phyloP scores from a whole-genome alignment of 2,797 vertebrate genomes.

The Epinephelus coioides region DNA sequence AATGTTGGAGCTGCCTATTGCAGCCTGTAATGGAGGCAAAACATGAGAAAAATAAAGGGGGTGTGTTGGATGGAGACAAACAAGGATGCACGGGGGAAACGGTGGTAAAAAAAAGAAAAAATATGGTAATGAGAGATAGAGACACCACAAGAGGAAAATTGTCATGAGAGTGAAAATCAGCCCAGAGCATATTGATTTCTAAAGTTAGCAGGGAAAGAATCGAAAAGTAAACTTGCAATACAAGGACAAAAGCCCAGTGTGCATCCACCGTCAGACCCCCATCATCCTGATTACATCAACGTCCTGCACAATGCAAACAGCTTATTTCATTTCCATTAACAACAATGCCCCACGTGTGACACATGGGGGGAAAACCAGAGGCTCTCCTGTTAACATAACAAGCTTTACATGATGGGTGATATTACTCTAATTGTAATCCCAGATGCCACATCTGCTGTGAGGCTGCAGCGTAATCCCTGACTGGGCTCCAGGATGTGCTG shows the following conservation, averaged over 20 bases:
- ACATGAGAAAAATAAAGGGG: neutral
- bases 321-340: conserved; percentile 58
- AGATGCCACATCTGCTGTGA: conserved; percentile 66
- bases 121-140: neutral
- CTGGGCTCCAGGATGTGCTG: conserved; percentile 38
- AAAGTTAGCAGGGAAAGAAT: neutral
- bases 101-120: neutral
- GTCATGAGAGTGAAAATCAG: neutral
- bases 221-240: neutral
- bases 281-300: conserved; percentile 34
- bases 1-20: neutral
- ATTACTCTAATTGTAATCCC: conserved; percentile 78
- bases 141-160: neutral
- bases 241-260: neutral
- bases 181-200: neutral
- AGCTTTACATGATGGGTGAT: conserved; percentile 73
- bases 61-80: neutral
- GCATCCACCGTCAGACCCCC: conserved; percentile 5
- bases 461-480: conserved; percentile 59
- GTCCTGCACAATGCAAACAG: conserved; percentile 34
- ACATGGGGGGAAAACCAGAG: conserved; percentile 21
- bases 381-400: conserved; percentile 63
- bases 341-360: conserved; percentile 39
- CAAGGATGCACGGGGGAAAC: too few relatives aligned
- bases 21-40: neutral